These are phyloP conservation scores for Norana najaformis DNA, from an alignment of 2,888 invertebrate species.

Conservation along the genomic window DNA sequence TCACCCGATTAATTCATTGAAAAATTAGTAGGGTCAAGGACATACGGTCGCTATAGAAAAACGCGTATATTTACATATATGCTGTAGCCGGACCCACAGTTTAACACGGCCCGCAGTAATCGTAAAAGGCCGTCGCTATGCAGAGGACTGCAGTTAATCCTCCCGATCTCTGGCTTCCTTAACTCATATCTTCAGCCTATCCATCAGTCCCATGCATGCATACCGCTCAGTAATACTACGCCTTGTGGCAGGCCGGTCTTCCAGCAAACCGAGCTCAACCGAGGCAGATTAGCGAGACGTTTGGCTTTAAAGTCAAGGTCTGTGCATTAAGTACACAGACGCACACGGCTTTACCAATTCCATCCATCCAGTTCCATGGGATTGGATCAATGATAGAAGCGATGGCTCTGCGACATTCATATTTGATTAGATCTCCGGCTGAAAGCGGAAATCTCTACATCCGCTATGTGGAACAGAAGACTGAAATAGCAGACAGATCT, in stretches of 20 bases:
- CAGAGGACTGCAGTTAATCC: not conserved
- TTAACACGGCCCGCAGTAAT: not conserved
- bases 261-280: not conserved
- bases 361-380: no score
- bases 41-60: not conserved
- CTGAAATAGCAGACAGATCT: not conserved
- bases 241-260: not conserved
- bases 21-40: no score
- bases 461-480: not conserved
- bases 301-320: not conserved
- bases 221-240: not conserved
- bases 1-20: no score
- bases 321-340: not conserved
- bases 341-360: not conserved
- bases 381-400: not conserved
- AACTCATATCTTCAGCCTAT: not conserved
- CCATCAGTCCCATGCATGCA: not conserved
- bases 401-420: not conserved
- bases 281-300: no score
- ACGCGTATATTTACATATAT: not conserved
- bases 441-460: not conserved
- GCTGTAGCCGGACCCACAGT: not conserved
- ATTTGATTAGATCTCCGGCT: constrained; percentile 1
- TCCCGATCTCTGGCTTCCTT: not conserved
- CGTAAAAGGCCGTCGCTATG: not conserved